Conservation (phyloP, 2,113 vertebrate species). For the Lagopus leucura region DNA sequence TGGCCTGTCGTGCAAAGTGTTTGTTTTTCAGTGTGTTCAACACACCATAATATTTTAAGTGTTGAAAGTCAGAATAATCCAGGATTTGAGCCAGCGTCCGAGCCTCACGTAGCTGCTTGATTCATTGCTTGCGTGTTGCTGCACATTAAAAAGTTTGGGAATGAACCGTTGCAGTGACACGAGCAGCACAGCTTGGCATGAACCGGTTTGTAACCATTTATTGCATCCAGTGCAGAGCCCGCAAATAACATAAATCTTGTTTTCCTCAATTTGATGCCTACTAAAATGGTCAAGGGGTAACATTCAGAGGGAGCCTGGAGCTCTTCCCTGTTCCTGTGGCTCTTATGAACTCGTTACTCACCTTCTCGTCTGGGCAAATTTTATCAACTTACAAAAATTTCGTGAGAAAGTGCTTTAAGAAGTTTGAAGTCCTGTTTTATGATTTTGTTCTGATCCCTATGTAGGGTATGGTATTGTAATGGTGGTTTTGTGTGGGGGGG, state of each 20-base stretch:
- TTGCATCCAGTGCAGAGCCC: background rate
- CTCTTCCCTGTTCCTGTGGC: background rate
- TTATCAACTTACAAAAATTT: background rate
- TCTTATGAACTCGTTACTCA: background rate
- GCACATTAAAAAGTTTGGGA: background rate
- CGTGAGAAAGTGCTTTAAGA: background rate
- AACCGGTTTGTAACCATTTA: background rate
- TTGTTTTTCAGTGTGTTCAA: background rate
- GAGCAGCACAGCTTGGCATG: background rate
- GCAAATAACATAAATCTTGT: background rate
- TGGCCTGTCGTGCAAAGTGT: background rate
- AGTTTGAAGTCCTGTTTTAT: background rate
- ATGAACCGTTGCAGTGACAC: background rate
- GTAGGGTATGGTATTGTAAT: background rate
- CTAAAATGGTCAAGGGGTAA: background rate
- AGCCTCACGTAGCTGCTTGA: background rate
- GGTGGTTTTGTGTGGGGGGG: background rate
- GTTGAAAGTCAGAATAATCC: background rate
- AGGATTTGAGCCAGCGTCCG: background rate
- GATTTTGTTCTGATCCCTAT: background rate
- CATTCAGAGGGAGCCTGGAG: background rate
- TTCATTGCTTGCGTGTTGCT: background rate
- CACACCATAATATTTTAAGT: background rate
- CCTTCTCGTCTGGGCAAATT: background rate
- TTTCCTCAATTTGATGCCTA: background rate